Base-by-base conservation (phyloP, 1,140 invertebrate species). In the Drosophila sechellia region DNA sequence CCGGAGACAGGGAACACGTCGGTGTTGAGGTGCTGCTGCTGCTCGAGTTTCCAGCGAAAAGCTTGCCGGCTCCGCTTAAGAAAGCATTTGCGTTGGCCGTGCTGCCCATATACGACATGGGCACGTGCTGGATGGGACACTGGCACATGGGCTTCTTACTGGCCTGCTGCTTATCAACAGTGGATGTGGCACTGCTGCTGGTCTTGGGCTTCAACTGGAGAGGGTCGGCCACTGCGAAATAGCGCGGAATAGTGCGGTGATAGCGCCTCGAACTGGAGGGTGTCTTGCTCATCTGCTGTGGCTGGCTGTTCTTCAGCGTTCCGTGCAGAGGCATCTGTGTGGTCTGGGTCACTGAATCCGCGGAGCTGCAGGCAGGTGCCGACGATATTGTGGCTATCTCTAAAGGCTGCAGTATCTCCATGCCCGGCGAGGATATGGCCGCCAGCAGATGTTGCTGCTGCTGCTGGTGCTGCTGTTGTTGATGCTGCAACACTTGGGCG, bases 81-180 rank as follows among this genome's bases (percentile, higher is more conserved):
- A 84, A 90, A 27, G 76, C 75, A 58, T 83, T 83, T 40, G 87
- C 84, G 59, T 91, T 90, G 42, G 80, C 83, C 70, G 81, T 84
- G 52, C 79, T 92, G 20, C 90, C 90, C 90, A 92, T 92, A 54
- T 92, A 92, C 43, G 90, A 91, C 92, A 92, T 92, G n/a, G 92
- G 92, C 22, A 92, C 92, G 58, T 92, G 92, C 55, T 92, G 92
- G 40, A 92, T 85, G 15, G 92, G 92, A 54, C 92, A 92, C 54
- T 92, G 92, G 68, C 92, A 92, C 68, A 91, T 91, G 12, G 91
- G 85, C 40, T 92, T 92, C 69, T 92, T 92, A 50, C n/a, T 77
- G 35, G 48, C 31, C 39, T 69, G 74, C 65, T 66, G 48, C n/a
- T 71, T 31, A 25, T 84, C 76, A 13, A 42, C 75, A 15, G 61